A percentile compares a stretch with the other conserved stretches of the same genome.
phyloP scores from a whole-genome alignment of 2,797 vertebrate genomes.

The Champsocephalus gunnari region DNA sequence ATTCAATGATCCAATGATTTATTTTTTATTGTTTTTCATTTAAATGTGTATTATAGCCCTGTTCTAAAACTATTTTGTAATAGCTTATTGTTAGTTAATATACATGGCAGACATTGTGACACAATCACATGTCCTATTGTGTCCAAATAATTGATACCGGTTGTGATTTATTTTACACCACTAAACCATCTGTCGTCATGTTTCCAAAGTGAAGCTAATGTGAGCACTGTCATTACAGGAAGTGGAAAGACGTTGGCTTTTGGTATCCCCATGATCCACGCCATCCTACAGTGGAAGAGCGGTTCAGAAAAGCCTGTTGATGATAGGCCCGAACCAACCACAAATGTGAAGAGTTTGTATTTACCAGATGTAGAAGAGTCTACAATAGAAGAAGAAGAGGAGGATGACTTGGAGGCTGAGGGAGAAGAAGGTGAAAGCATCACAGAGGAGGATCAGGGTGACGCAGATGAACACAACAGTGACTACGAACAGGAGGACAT shows the following conservation, averaged over 20 bases:
- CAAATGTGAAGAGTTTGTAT: constrained; percentile 68
- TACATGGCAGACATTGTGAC: too few species aligned
- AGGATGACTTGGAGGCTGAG: constrained; percentile 21
- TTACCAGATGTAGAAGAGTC: constrained; percentile 47
- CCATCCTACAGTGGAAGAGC: constrained; percentile 90
- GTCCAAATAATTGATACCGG: too few species aligned
- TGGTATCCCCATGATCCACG: constrained; percentile 96
- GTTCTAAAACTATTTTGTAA: too few species aligned
- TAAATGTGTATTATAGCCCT: too few species aligned
- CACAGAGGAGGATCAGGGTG: constrained; percentile 42
- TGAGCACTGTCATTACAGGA: constrained; percentile 80
- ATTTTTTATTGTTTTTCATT: too few species aligned
- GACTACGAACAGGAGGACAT: constrained; percentile 34
- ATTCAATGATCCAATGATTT: too few species aligned
- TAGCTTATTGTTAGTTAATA: too few species aligned
- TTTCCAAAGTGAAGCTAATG: constrained; percentile 14
- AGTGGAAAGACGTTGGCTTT: constrained; percentile 97
- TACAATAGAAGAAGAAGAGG: constrained; percentile 42
- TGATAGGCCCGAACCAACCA: not conserved
- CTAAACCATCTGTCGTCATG: not conserved
- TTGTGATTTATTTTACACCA: too few species aligned
- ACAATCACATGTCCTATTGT: too few species aligned
- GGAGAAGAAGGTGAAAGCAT: constrained; percentile 39
- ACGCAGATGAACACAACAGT: constrained; percentile 58
- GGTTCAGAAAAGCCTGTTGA: constrained; percentile 38